phyloP scores from a whole-genome alignment of 2,888 invertebrate genomes.

The Aelia acuminata region DNA sequence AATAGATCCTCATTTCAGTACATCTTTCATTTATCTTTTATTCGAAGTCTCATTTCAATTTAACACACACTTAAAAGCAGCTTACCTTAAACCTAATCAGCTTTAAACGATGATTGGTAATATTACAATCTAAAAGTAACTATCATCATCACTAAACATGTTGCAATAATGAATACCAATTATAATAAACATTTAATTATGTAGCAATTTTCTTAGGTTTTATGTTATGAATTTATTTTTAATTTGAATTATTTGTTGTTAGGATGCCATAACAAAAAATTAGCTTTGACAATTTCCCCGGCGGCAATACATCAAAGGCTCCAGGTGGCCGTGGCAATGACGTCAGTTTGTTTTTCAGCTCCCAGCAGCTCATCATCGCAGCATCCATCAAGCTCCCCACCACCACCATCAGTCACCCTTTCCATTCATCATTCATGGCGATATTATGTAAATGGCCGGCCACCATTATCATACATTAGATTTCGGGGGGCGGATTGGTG shows the following conservation, averaged over 20 bases:
- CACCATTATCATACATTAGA: slow-evolving; percentile 51
- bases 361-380: slow-evolving; percentile 15
- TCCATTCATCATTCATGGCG: slow-evolving; percentile 49
- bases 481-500: slow-evolving; percentile 42
- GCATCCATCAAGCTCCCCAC: slow-evolving; percentile 22
- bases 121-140: too few relatives aligned
- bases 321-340: slow-evolving; percentile 24
- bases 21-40: too few relatives aligned
- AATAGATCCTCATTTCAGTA: too few relatives aligned
- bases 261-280: not conserved
- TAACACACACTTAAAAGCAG: too few relatives aligned
- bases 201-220: not conserved
- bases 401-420: slow-evolving; percentile 20
- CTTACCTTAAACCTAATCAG: too few relatives aligned
- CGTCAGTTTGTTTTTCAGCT: slow-evolving; percentile 41
- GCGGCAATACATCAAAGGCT: slow-evolving; percentile 40
- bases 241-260: not conserved
- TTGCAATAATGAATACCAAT: too few relatives aligned
- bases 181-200: too few relatives aligned
- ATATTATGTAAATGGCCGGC: slow-evolving; percentile 47
- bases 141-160: too few relatives aligned
- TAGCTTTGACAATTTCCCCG: slow-evolving; percentile 11
- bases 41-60: too few relatives aligned
- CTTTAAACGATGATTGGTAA: too few relatives aligned
- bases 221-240: not conserved